Conservation (phyloP, 1,140 invertebrate species). For the Diprion similis region DNA sequence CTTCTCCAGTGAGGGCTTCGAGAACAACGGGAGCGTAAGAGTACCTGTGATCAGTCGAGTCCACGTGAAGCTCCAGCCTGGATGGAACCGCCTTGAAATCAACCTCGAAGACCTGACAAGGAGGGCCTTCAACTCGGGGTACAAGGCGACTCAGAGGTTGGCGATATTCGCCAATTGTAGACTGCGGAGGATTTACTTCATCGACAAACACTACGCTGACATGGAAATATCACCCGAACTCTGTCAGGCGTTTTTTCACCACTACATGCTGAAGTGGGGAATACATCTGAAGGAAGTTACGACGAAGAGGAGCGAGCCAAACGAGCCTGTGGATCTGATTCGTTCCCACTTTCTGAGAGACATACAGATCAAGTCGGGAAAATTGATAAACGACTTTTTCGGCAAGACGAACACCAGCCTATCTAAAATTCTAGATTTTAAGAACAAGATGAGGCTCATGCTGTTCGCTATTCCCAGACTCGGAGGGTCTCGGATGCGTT, state of each 20-base stretch:
- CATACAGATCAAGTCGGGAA: conserved; percentile 32
- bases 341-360: conserved; percentile 26
- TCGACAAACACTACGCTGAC: conserved; percentile 42
- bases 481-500: no score
- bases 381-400: conserved; percentile 34
- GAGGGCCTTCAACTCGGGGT: conserved; percentile 36
- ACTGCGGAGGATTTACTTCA: conserved; percentile 44
- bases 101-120: conserved; percentile 36
- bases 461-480: background rate
- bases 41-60: conserved; percentile 22
- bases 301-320: conserved; percentile 24
- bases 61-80: conserved; percentile 29
- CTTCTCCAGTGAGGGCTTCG: conserved; percentile 22
- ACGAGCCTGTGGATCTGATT: background rate
- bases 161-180: conserved; percentile 44
- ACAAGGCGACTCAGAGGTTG: conserved; percentile 35
- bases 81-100: conserved; percentile 50
- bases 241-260: conserved; percentile 42
- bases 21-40: conserved; percentile 23
- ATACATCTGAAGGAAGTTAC: conserved; percentile 30
- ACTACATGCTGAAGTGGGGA: conserved; percentile 50
- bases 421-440: no score
- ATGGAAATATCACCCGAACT: conserved; percentile 36
- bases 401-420: conserved; percentile 8
- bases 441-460: background rate